Conservation (phyloP, 2,113 vertebrate species). For the Sphaerodactylus townsendi region DNA sequence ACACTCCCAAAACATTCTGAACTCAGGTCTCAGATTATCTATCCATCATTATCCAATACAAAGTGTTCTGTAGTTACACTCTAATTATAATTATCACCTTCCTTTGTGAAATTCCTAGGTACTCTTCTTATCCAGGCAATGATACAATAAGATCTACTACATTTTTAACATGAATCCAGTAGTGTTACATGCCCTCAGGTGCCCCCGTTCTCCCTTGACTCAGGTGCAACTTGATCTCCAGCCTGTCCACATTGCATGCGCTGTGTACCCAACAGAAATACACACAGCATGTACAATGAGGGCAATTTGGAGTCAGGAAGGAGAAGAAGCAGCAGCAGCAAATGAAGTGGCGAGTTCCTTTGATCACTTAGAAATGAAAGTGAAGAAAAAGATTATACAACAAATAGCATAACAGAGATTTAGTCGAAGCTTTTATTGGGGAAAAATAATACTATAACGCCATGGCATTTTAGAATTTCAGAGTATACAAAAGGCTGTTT, state of each 20-base stretch:
- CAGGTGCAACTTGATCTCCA: slow-evolving; percentile 60
- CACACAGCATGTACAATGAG: slow-evolving; percentile 81
- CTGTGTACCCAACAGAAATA: slow-evolving; percentile 72
- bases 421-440: neutral
- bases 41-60: neutral
- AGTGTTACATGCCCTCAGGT: neutral
- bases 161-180: neutral
- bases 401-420: too few relatives aligned
- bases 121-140: neutral
- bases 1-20: neutral
- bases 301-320: slow-evolving; percentile 59
- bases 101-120: neutral
- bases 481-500: neutral
- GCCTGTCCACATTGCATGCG: slow-evolving; percentile 77
- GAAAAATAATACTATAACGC: neutral
- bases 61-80: neutral
- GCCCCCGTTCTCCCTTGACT: too few relatives aligned
- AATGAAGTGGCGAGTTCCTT: accelerated
- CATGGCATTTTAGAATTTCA: neutral
- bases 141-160: neutral
- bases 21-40: neutral
- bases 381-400: neutral
- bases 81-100: neutral
- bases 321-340: neutral
- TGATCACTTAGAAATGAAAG: neutral